A percentile compares a stretch with the other conserved stretches of the same genome.
phyloP scores from a whole-genome alignment of 2,888 invertebrate genomes.

The Atethmia centrago region DNA sequence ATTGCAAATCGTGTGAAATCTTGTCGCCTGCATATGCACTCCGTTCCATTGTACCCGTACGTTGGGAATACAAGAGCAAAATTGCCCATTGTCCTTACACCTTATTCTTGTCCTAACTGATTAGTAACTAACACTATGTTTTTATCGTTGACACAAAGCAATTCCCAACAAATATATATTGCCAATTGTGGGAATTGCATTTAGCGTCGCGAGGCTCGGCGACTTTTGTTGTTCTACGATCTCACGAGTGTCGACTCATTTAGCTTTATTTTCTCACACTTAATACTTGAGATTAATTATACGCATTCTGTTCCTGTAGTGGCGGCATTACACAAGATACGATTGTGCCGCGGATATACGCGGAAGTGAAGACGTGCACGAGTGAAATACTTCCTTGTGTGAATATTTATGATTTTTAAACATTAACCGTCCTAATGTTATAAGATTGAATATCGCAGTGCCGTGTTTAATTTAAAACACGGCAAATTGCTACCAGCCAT shows the following conservation, averaged over 20 bases:
- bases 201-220: constrained; percentile 70
- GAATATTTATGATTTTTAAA: constrained; percentile 22
- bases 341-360: constrained; percentile 70
- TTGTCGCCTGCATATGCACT: constrained; percentile 68
- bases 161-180: constrained; percentile 81
- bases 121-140: constrained; percentile 83
- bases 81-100: constrained; percentile 84
- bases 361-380: constrained; percentile 70
- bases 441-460: constrained; percentile 40
- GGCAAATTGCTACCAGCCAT: constrained; percentile 21
- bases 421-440: constrained; percentile 47
- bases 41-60: constrained; percentile 71
- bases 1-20: constrained; percentile 77
- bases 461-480: constrained; percentile 31
- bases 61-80: constrained; percentile 79
- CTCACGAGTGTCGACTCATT: constrained; percentile 81
- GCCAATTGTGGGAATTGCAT: constrained; percentile 82
- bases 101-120: constrained; percentile 82
- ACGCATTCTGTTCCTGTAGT: constrained; percentile 75
- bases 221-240: constrained; percentile 81
- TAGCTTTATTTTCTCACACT: constrained; percentile 84
- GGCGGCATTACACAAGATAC: constrained; percentile 68
- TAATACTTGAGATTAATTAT: constrained; percentile 81
- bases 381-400: constrained; percentile 65
- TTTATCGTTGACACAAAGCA: constrained; percentile 84